Evolutionary conservation across 2,113 vertebrate species (phyloP).

Genomic region (Coreoperca whiteheadi): DNA sequence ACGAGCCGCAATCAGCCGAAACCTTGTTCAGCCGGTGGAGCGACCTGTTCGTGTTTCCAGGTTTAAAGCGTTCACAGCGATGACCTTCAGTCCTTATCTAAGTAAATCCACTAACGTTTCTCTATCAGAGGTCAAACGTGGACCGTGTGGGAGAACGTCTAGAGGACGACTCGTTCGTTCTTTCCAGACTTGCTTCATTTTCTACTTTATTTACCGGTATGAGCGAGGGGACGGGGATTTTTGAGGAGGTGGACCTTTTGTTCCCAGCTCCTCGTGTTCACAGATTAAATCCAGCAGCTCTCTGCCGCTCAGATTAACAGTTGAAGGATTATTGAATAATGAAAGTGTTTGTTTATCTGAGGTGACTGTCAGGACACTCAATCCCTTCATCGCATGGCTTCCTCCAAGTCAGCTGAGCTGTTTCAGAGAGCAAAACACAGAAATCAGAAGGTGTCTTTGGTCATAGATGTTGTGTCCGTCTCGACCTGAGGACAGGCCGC

Average conservation of each 20-base stretch:
- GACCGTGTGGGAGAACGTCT: too few relatives aligned
- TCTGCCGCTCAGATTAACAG: not conserved
- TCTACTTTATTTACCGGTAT: too few relatives aligned
- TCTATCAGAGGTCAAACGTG: too few relatives aligned
- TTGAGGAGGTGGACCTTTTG: not conserved
- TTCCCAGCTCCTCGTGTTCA: not conserved
- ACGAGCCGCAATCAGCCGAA: not conserved
- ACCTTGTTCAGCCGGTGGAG: not conserved
- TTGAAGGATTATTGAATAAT: not conserved
- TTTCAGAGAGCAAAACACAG: too few relatives aligned
- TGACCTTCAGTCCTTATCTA: too few relatives aligned
- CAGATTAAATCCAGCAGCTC: not conserved
- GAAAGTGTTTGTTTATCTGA: not conserved
- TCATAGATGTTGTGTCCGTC: too few relatives aligned
- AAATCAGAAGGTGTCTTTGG: not conserved
- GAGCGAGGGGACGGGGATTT: too few relatives aligned
- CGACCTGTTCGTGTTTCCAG: not conserved
- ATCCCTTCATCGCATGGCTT: not conserved
- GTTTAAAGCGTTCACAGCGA: too few relatives aligned
- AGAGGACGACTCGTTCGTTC: too few relatives aligned
- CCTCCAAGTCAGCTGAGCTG: not conserved
- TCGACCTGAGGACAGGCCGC: too few relatives aligned
- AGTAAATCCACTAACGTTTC: too few relatives aligned
- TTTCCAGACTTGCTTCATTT: too few relatives aligned
- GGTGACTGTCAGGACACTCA: not conserved